Evolutionary conservation across 2,113 vertebrate species (phyloP).

Genomic region (Ageneiosus marmoratus): DNA sequence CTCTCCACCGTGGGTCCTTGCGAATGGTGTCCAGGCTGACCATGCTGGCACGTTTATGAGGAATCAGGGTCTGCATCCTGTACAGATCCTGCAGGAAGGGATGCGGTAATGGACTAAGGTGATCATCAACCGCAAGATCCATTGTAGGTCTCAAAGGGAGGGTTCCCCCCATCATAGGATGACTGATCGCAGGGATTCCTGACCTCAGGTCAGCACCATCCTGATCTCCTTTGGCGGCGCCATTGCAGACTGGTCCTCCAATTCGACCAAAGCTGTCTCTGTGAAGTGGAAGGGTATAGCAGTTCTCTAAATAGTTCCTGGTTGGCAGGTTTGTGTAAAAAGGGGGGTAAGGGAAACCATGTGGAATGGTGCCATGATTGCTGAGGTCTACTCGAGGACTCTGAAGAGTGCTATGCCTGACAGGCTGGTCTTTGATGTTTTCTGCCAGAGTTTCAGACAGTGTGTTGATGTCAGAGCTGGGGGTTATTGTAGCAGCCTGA

Average conservation of each 20-base stretch:
- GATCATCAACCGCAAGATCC: conserved; percentile 77
- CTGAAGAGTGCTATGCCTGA: conserved; percentile 30
- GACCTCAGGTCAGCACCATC: conserved; percentile 61
- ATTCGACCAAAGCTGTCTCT: conserved; percentile 67
- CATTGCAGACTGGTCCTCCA: conserved; percentile 62
- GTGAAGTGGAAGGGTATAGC: conserved; percentile 75
- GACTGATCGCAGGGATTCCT: conserved; percentile 60
- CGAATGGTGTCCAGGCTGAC: conserved; percentile 91
- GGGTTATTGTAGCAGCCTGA: not conserved
- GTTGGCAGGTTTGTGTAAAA: conserved; percentile 67
- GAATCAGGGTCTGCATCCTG: conserved; percentile 83
- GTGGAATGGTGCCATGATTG: conserved; percentile 43
- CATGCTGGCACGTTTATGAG: conserved; percentile 90
- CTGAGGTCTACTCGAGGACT: conserved; percentile 28
- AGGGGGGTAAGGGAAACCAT: conserved; percentile 35
- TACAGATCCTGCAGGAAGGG: conserved; percentile 83
- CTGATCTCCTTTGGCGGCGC: conserved; percentile 55
- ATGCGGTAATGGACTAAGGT: conserved; percentile 80
- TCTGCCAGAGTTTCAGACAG: conserved; percentile 9
- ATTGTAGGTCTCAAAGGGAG: conserved; percentile 70
- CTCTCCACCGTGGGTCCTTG: conserved; percentile 92
- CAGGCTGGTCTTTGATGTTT: conserved; percentile 16
- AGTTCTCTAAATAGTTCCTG: conserved; percentile 70
- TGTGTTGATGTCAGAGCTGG: conserved; percentile 18
- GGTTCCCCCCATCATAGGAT: conserved; percentile 68